A percentile compares a stretch with the other conserved stretches of the same genome.
These are phyloP conservation scores for Vesta saturnalis DNA, from an alignment of 2,888 invertebrate species.

Conservation along the genomic window DNA sequence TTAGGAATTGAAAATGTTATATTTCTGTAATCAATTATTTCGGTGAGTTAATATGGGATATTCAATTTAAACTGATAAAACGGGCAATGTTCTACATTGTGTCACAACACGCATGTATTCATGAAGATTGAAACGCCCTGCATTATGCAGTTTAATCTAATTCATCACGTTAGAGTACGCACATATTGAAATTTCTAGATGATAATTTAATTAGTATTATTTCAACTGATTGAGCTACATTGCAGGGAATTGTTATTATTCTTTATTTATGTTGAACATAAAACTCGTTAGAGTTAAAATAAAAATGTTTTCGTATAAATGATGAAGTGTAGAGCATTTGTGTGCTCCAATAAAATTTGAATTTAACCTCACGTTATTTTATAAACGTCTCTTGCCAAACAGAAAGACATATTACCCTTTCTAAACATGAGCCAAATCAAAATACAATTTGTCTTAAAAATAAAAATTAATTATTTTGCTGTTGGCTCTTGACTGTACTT, in stretches of 20 bases:
- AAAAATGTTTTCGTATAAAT: too few species aligned
- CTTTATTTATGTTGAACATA: too few species aligned
- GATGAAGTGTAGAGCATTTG: slow-evolving; percentile 22
- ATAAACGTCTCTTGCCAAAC: slow-evolving; percentile 25
- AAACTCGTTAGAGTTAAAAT: too few species aligned
- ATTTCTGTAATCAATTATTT: too few species aligned
- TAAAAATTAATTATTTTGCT: slow-evolving; percentile 23
- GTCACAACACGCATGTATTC: background rate
- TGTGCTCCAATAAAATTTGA: slow-evolving; percentile 26
- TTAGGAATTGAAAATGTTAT: too few species aligned
- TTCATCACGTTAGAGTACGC: background rate
- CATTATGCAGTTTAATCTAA: background rate
- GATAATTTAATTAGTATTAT: too few species aligned
- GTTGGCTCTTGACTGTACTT: slow-evolving; percentile 12
- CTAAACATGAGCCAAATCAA: slow-evolving; percentile 23
- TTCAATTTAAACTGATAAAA: too few species aligned
- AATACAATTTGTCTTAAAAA: slow-evolving; percentile 26
- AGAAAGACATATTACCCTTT: slow-evolving; percentile 23
- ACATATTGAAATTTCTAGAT: background rate
- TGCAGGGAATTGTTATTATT: too few species aligned
- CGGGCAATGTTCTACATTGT: background rate
- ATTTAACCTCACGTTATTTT: slow-evolving; percentile 24
- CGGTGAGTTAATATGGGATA: too few species aligned
- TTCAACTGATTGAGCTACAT: too few species aligned
- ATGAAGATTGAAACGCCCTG: background rate